Evolutionary conservation across 2,888 invertebrate species (phyloP).

Genomic region (Rhagonycha fulva): DNA sequence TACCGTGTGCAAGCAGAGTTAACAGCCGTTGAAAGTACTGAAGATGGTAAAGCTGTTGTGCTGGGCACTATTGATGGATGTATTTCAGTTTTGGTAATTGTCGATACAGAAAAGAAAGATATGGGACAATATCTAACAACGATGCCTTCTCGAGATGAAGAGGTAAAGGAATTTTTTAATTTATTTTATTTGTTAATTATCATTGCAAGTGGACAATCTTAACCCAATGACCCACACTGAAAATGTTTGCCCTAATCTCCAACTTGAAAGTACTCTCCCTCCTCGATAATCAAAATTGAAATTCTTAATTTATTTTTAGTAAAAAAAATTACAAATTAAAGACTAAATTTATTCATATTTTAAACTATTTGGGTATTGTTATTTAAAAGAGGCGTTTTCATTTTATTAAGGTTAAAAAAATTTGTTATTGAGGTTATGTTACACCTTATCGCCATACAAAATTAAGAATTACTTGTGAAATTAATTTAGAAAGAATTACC

Average conservation of each 20-base stretch:
- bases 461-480: neutral
- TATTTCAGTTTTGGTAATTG: conserved; percentile 81
- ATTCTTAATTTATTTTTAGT: neutral
- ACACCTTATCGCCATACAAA: neutral
- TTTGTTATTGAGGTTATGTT: neutral
- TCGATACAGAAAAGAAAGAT: conserved; percentile 69
- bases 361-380: neutral
- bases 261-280: neutral
- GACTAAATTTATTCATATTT: neutral
- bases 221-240: neutral
- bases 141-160: conserved; percentile 73
- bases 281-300: neutral
- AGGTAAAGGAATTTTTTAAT: conserved; percentile 51
- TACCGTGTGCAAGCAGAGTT: conserved; percentile 89
- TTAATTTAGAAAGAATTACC: neutral
- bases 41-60: conserved; percentile 81
- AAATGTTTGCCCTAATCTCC: neutral
- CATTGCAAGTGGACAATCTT: neutral
- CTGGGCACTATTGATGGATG: conserved; percentile 94
- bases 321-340: neutral
- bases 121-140: conserved; percentile 66
- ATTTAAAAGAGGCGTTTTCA: neutral
- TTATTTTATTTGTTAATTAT: neutral
- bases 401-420: neutral
- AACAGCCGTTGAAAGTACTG: conserved; percentile 83